phyloP scores from a whole-genome alignment of 2,113 vertebrate species.

The Maccullochella peelii region DNA sequence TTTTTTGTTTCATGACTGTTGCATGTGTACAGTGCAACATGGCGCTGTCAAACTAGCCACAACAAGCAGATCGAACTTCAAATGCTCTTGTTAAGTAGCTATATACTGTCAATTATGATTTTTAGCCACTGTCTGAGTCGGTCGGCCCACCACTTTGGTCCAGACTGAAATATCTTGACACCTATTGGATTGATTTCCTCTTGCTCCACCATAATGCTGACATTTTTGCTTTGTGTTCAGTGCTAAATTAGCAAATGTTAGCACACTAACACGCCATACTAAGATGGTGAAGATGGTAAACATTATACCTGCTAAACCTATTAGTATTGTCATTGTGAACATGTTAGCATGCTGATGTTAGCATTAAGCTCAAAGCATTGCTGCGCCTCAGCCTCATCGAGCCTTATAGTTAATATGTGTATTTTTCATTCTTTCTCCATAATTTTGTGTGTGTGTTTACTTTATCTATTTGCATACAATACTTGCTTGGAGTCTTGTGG shows the following conservation, averaged over 20 bases:
- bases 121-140: not conserved
- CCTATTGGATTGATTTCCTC: not conserved
- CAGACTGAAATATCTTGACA: not conserved
- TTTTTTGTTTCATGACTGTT: slow-evolving; percentile 16
- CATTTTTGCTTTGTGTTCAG: not conserved
- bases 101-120: not conserved
- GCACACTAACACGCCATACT: not conserved
- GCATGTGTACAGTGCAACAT: not conserved
- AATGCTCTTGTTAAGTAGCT: not conserved
- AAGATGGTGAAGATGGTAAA: not conserved
- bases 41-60: not conserved
- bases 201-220: too few relatives aligned
- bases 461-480: not conserved
- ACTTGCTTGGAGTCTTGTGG: slow-evolving; percentile 20
- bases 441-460: not conserved
- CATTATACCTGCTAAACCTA: not conserved
- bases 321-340: not conserved
- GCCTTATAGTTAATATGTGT: not conserved
- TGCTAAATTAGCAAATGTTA: not conserved
- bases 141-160: not conserved
- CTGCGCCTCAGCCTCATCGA: too few relatives aligned
- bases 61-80: not conserved
- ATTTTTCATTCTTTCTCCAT: not conserved
- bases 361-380: not conserved
- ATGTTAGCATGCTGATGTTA: not conserved